phyloP scores from a whole-genome alignment of 2,888 invertebrate genomes.

The Osmoderma eremita region DNA sequence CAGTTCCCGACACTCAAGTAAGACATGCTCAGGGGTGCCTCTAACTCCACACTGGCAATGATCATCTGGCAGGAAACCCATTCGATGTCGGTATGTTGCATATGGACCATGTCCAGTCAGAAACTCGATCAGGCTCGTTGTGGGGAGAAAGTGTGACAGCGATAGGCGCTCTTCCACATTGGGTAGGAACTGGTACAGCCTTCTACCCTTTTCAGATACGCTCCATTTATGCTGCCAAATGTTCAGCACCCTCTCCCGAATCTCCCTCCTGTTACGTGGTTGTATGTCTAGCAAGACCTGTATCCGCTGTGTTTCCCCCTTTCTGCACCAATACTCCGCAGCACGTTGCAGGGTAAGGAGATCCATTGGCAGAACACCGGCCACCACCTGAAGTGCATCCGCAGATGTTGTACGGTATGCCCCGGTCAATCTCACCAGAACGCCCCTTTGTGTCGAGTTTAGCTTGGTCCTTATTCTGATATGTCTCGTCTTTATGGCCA shows the following conservation, averaged over 20 bases:
- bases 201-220: neutral
- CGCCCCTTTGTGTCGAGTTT: neutral
- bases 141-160: neutral
- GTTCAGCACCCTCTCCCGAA: too few species aligned
- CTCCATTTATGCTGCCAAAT: slow-evolving; percentile 22
- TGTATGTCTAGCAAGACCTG: neutral
- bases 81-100: neutral
- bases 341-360: neutral
- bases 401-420: slow-evolving; percentile 22
- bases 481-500: neutral
- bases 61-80: neutral
- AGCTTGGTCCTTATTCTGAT: neutral
- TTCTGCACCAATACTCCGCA: slow-evolving; percentile 1
- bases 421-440: slow-evolving; percentile 11
- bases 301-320: neutral
- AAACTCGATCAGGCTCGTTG: slow-evolving; percentile 12
- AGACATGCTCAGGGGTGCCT: slow-evolving; percentile 20
- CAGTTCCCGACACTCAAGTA: neutral
- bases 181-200: neutral
- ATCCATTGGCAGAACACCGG: slow-evolving; percentile 14
- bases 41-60: neutral
- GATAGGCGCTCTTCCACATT: neutral
- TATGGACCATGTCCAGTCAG: slow-evolving; percentile 27
- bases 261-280: too few species aligned
- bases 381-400: slow-evolving; percentile 24